Evolutionary conservation across 2,888 invertebrate genomes (phyloP).

Genomic region (Chrysolina americana): DNA sequence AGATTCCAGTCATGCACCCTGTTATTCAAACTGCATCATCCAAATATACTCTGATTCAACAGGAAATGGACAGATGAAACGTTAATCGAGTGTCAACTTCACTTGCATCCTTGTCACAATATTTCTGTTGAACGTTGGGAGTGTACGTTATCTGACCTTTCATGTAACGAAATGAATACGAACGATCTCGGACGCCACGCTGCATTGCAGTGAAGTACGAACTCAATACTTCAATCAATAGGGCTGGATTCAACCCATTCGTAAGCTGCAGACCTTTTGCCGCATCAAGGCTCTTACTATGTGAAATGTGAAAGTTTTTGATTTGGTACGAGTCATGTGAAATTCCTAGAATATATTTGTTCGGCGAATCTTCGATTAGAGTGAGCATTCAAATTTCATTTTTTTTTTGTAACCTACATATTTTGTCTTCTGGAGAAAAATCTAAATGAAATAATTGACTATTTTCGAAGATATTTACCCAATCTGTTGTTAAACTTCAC

Average conservation of each 20-base stretch:
- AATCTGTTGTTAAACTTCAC: too few species aligned
- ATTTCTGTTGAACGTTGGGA: background rate
- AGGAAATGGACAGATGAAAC: slow-evolving; percentile 8
- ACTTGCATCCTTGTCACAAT: background rate
- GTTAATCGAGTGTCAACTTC: background rate
- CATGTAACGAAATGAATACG: background rate
- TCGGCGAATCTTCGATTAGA: too few species aligned
- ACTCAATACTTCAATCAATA: background rate
- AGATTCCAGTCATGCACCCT: background rate
- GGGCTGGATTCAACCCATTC: background rate
- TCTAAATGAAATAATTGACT: too few species aligned
- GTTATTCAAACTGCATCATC: background rate
- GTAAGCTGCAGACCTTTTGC: background rate
- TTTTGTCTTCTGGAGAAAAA: too few species aligned
- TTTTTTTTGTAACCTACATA: too few species aligned
- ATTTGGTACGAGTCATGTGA: too few species aligned
- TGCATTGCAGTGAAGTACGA: background rate
- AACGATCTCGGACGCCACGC: background rate
- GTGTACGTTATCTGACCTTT: background rate
- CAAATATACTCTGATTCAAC: background rate
- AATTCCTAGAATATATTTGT: too few species aligned
- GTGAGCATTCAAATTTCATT: too few species aligned
- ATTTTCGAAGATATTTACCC: too few species aligned
- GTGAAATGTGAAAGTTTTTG: too few species aligned
- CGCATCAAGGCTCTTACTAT: background rate